phyloP scores from a whole-genome alignment of 2,113 vertebrate genomes.

The Zosterops lateralis region DNA sequence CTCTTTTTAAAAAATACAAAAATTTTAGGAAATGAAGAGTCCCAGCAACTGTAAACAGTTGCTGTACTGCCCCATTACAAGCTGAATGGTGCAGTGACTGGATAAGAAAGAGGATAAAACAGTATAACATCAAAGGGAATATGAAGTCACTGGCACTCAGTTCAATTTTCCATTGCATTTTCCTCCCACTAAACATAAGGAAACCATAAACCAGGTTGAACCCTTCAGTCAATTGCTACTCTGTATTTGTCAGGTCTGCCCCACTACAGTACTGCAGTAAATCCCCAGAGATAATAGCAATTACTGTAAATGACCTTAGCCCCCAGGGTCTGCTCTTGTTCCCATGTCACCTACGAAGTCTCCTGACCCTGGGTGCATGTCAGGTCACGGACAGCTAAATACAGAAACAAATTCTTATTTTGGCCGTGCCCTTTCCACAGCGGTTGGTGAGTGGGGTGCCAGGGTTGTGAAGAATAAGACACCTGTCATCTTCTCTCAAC shows the following conservation, averaged over 20 bases:
- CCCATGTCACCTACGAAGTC: background rate
- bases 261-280: background rate
- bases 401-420: slow-evolving; percentile 3
- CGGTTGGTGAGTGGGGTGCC: background rate
- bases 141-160: background rate
- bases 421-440: background rate
- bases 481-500: slow-evolving; percentile 2
- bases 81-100: background rate
- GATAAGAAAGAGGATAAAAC: background rate
- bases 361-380: background rate
- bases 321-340: background rate
- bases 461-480: background rate
- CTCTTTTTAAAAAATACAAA: background rate
- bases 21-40: background rate
- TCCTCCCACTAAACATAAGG: background rate
- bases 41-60: background rate
- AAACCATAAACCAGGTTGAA: background rate
- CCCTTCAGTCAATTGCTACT: background rate
- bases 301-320: slow-evolving; percentile 13
- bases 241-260: background rate
- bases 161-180: background rate
- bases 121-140: background rate
- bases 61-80: background rate
- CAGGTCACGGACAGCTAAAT: background rate
- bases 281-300: background rate